These are phyloP conservation scores for Sebastes vulpes DNA, from an alignment of 2,797 vertebrate genomes.

Conservation along the genomic window DNA sequence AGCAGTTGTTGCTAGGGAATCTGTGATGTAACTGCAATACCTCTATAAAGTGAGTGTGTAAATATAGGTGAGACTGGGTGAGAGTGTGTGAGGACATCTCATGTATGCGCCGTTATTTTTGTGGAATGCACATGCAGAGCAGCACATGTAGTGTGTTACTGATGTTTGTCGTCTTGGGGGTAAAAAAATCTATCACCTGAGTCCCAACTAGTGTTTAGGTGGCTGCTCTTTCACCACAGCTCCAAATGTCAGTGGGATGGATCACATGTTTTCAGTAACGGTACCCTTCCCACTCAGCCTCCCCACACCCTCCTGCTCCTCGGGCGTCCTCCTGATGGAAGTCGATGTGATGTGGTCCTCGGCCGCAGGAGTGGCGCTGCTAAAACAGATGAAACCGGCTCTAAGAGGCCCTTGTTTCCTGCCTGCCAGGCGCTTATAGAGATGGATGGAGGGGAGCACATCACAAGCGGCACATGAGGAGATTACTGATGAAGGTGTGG, in stretches of 20 bases:
- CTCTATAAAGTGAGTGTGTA: constrained; percentile 25
- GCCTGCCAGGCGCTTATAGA: constrained; percentile 54
- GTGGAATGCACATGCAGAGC: not conserved
- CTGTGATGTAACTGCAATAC: constrained; percentile 42
- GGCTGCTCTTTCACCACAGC: constrained; percentile 43
- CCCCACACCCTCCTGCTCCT: not conserved
- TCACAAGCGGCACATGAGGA: constrained; percentile 45
- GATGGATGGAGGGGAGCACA: constrained; percentile 47
- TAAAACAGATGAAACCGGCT: constrained; percentile 58
- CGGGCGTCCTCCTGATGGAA: constrained; percentile 46
- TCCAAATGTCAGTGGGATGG: constrained; percentile 52
- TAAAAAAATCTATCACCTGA: not conserved
- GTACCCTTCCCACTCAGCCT: constrained; percentile 2
- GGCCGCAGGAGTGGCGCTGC: constrained; percentile 37
- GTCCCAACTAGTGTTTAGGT: constrained; percentile 18
- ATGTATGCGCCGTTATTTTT: constrained; percentile 3
- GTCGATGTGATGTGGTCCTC: constrained; percentile 45
- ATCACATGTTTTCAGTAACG: constrained; percentile 43
- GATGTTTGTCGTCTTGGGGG: not conserved
- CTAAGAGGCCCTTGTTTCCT: constrained; percentile 53
- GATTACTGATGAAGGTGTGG: constrained; percentile 67
- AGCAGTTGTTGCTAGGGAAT: constrained; percentile 49
- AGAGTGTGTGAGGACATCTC: not conserved
- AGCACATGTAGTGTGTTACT: constrained; percentile 12
- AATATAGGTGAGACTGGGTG: constrained; percentile 42